Evolutionary conservation across 2,797 vertebrate genomes (phyloP).

Genomic region (Alcedo quadribrachys): DNA sequence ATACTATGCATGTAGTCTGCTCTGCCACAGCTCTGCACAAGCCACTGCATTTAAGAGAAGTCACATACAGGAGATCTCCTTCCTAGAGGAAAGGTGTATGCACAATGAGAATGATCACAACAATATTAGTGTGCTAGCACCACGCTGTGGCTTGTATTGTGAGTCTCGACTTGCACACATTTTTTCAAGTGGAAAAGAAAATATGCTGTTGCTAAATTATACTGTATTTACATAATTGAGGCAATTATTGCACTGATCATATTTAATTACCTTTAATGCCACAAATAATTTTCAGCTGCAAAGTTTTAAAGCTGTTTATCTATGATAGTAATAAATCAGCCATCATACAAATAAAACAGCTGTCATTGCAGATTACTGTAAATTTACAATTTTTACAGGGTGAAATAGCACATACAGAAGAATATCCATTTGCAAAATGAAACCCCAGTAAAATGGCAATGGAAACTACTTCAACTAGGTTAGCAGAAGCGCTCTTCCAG

Average conservation of each 20-base stretch:
- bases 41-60: not conserved
- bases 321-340: not conserved
- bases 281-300: constrained; percentile 1
- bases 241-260: constrained; percentile 16
- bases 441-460: not conserved
- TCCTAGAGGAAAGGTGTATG: not conserved
- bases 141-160: not conserved
- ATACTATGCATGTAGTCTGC: accelerated
- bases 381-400: not conserved
- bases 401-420: not conserved
- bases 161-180: not conserved
- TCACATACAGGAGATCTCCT: not conserved
- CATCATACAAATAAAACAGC: not conserved
- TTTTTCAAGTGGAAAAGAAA: constrained; percentile 29
- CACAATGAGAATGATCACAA: not conserved
- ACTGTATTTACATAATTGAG: constrained; percentile 20
- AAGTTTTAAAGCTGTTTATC: not conserved
- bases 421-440: not conserved
- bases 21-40: not conserved
- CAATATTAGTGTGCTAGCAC: not conserved
- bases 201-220: not conserved
- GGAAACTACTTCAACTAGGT: not conserved
- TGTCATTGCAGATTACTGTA: not conserved
- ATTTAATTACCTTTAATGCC: constrained; percentile 21
- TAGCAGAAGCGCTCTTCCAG: not conserved